A percentile compares a stretch with the other conserved stretches of the same genome.
Conservation (phyloP, 2,888 invertebrate species). For the Amphipoea oculea region DNA sequence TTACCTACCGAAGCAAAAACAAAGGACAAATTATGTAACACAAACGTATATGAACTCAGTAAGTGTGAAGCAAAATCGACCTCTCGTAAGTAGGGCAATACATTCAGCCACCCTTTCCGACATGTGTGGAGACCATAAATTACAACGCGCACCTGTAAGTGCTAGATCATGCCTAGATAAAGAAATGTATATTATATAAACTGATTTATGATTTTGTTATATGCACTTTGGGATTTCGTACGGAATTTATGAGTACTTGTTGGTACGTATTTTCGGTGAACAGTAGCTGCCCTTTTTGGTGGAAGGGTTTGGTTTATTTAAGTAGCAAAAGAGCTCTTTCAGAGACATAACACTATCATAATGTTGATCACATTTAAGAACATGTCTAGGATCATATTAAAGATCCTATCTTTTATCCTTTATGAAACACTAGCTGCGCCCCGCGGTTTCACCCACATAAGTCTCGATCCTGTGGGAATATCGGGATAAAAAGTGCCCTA, state of each 20-base stretch:
- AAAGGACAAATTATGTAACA: constrained; percentile 65
- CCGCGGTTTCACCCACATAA: no score
- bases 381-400: neutral
- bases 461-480: no score
- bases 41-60: constrained; percentile 57
- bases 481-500: no score
- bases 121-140: constrained; percentile 86
- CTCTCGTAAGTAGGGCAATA: constrained; percentile 84
- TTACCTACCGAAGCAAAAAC: constrained; percentile 32
- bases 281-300: constrained; percentile 9
- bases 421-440: no score
- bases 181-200: constrained; percentile 79
- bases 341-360: neutral
- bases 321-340: neutral
- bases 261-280: constrained; percentile 15
- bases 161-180: constrained; percentile 85
- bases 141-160: constrained; percentile 85
- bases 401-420: neutral
- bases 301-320: neutral
- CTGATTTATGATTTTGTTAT: constrained; percentile 77
- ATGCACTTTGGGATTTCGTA: constrained; percentile 67
- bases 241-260: constrained; percentile 35
- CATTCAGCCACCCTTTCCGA: constrained; percentile 81
- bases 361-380: neutral
- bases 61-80: constrained; percentile 79